These are phyloP conservation scores for Calycopis cecrops DNA, from an alignment of 1,140 invertebrate species.

Conservation along the genomic window DNA sequence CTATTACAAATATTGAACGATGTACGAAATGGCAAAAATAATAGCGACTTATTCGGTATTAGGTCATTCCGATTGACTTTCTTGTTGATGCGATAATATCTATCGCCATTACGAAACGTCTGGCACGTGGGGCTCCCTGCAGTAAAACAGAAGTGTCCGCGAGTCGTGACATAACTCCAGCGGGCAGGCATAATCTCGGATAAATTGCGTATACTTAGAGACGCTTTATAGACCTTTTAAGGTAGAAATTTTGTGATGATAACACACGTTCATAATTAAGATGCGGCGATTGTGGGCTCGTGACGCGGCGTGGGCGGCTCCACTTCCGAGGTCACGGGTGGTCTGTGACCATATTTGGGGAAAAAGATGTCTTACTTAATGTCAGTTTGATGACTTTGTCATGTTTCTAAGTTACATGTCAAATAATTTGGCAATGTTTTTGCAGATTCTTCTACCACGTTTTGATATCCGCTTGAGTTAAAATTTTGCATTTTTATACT, in stretches of 20 bases:
- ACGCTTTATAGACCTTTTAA: constrained; percentile 73
- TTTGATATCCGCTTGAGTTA: too few species aligned
- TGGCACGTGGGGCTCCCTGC: constrained; percentile 39
- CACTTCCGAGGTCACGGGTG: constrained; percentile 65
- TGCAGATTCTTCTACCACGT: too few species aligned
- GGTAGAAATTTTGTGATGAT: constrained; percentile 72
- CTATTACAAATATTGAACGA: too few species aligned
- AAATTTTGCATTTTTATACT: too few species aligned
- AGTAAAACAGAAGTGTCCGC: constrained; percentile 61
- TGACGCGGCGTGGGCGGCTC: constrained; percentile 67
- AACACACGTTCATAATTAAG: constrained; percentile 73
- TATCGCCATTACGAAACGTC: constrained; percentile 37
- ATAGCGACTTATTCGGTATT: neutral
- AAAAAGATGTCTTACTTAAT: neutral
- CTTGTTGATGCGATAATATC: constrained; percentile 16
- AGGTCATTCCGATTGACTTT: constrained; percentile 13
- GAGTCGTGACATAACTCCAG: constrained; percentile 63
- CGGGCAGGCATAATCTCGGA: constrained; percentile 62
- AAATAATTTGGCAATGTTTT: too few species aligned
- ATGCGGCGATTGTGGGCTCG: constrained; percentile 55
- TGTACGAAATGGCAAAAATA: too few species aligned
- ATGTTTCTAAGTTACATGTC: too few species aligned
- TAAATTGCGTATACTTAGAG: constrained; percentile 65
- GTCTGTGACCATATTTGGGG: constrained; percentile 29
- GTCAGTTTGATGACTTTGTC: too few species aligned